Percentiles rank a stretch among this genome's conserved stretches.
These are phyloP conservation scores for Aphidius ervi DNA, from an alignment of 1,140 invertebrate species.

Conservation along the genomic window DNA sequence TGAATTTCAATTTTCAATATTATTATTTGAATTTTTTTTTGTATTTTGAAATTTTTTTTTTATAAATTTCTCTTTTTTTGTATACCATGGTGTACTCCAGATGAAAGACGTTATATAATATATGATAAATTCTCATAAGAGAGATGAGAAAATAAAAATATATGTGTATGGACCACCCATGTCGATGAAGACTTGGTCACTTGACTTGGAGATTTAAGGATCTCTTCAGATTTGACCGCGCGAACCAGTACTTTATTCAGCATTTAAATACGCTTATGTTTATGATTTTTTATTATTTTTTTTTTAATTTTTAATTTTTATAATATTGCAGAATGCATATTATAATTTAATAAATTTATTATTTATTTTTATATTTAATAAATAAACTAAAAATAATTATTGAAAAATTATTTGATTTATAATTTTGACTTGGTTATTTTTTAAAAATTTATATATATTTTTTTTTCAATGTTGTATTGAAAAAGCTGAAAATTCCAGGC, in stretches of 20 bases:
- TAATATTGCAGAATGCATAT: not conserved
- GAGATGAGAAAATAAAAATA: constrained; percentile 1
- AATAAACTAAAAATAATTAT: not conserved
- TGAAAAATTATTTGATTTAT: too few relatives aligned
- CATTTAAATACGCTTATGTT: constrained; percentile 27
- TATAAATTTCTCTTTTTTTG: not conserved
- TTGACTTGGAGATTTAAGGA: constrained; percentile 40
- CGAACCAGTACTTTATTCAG: constrained; percentile 47
- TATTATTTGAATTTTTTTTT: too few relatives aligned
- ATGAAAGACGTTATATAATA: constrained; percentile 42
- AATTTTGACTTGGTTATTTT: too few relatives aligned
- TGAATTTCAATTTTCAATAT: too few relatives aligned
- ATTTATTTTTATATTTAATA: too few relatives aligned
- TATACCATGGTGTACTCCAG: constrained; percentile 1
- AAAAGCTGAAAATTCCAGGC: constrained; percentile 45
- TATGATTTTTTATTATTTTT: constrained; percentile 11
- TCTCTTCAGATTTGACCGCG: constrained; percentile 43
- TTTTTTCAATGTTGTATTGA: constrained; percentile 18
- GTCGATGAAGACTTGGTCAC: constrained; percentile 34
- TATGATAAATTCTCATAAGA: constrained; percentile 32
- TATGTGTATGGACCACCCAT: constrained; percentile 49
- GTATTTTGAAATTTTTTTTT: too few relatives aligned
- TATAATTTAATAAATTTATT: too few relatives aligned
- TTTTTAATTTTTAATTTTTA: not conserved
- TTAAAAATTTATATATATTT: not conserved